Evolutionary conservation across 1,140 invertebrate species (phyloP).

Genomic region (Metopolophium dirhodum): DNA sequence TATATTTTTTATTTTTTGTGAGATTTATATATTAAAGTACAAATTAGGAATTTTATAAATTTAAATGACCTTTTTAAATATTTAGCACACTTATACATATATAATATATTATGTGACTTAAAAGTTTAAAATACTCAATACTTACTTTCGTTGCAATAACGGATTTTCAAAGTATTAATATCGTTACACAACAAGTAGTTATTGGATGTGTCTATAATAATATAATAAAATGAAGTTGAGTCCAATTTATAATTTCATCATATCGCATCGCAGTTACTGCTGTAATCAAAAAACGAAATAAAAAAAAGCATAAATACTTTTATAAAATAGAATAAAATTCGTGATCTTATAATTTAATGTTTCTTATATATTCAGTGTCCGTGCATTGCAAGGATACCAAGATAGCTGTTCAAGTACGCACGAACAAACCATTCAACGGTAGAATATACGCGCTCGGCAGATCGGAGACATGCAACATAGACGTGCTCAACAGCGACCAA

Average conservation of each 20-base stretch:
- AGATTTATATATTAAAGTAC: background rate
- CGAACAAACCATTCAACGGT: slow-evolving; percentile 93
- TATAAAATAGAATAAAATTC: background rate
- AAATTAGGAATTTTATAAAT: background rate
- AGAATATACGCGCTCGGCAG: slow-evolving; percentile 91
- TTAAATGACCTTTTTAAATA: background rate
- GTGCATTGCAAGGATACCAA: slow-evolving; percentile 94
- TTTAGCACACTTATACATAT: background rate
- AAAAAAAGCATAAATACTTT: background rate
- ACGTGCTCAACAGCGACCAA: slow-evolving; percentile 88
- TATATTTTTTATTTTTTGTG: background rate
- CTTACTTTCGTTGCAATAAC: background rate
- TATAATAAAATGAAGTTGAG: background rate
- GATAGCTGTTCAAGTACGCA: slow-evolving; percentile 89
- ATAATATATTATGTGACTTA: too few relatives aligned
- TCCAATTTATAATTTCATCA: background rate
- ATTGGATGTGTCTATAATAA: background rate
- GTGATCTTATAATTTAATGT: slow-evolving; percentile 24
- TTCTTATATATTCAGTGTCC: slow-evolving; percentile 72
- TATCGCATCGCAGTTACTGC: background rate
- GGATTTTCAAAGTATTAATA: background rate
- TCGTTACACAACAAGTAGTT: background rate
- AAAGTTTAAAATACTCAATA: background rate
- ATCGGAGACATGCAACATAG: slow-evolving; percentile 93
- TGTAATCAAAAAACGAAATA: background rate